Percentiles rank a stretch among this genome's conserved stretches.
phyloP scores from a whole-genome alignment of 2,113 vertebrate genomes.

The Malaclemys terrapin region DNA sequence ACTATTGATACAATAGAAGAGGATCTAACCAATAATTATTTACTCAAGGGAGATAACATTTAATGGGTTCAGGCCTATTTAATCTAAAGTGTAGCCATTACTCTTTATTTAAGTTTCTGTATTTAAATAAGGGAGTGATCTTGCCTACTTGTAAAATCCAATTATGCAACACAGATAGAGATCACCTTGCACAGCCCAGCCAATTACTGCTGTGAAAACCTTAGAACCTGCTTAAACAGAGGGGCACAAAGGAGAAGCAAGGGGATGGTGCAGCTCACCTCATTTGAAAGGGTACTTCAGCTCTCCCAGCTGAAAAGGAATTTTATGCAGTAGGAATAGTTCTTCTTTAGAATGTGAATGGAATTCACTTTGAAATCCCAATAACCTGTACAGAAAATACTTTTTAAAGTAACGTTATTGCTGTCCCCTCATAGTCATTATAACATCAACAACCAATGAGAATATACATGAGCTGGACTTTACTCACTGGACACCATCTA shows the following conservation, averaged over 20 bases:
- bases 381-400: background rate
- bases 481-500: background rate
- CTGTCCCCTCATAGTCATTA: background rate
- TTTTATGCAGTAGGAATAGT: rapidly evolving
- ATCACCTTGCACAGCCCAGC: background rate
- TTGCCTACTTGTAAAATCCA: conserved; percentile 12
- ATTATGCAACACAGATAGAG: background rate
- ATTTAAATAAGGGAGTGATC: conserved; percentile 21
- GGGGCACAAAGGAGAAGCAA: background rate
- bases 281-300: background rate
- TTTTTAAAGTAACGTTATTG: background rate
- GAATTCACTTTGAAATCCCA: background rate
- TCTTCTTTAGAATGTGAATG: background rate
- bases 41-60: conserved; percentile 6
- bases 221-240: background rate
- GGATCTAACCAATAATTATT: background rate
- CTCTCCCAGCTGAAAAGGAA: background rate
- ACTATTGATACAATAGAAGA: background rate
- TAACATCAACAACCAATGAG: background rate
- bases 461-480: background rate
- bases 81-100: background rate
- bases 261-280: background rate
- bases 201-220: conserved; percentile 2
- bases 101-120: conserved; percentile 1
- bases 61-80: conserved; percentile 4